A percentile compares a stretch with the other conserved stretches of the same genome.
phyloP scores from a whole-genome alignment of 35 echinoderm and acorn worm species.

The Amphiura filiformis region DNA sequence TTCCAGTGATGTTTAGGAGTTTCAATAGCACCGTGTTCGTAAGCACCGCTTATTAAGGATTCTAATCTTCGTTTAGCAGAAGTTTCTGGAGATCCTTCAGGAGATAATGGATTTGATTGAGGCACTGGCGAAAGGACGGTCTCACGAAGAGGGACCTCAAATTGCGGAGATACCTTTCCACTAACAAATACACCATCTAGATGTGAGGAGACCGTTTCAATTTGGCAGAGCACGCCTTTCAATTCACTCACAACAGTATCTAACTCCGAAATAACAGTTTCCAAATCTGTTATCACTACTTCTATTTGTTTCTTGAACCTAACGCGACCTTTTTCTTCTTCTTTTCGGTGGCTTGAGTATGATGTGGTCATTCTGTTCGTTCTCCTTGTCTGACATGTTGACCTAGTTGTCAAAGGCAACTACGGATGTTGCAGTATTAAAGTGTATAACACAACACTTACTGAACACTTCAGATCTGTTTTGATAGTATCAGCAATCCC shows the following conservation, averaged over 20 bases:
- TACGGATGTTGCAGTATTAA: too few relatives aligned
- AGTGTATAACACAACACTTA: too few relatives aligned
- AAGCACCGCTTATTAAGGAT: not conserved
- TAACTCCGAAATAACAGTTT: constrained; percentile 59
- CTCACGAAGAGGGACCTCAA: not conserved
- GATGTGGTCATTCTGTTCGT: not conserved
- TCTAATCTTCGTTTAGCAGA: constrained; percentile 19
- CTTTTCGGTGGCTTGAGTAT: not conserved
- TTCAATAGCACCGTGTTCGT: not conserved
- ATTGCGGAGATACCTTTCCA: not conserved
- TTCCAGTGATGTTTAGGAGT: constrained; percentile 5
- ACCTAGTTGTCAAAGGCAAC: too few relatives aligned
- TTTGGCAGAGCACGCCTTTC: constrained; percentile 48
- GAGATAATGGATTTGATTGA: not conserved
- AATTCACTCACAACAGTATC: constrained; percentile 51
- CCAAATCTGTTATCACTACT: constrained; percentile 54
- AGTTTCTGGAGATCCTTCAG: constrained; percentile 12
- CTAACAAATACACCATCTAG: constrained; percentile 15
- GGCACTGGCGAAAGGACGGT: not conserved
- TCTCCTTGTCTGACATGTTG: not conserved
- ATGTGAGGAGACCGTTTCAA: constrained; percentile 47
- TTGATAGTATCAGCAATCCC: too few relatives aligned
- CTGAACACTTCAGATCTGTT: too few relatives aligned
- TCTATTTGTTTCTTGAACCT: constrained; percentile 53
- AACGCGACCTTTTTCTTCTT: not conserved